Evolutionary conservation across 2,888 invertebrate species (phyloP).

Genomic region (Cremastinae sp.): DNA sequence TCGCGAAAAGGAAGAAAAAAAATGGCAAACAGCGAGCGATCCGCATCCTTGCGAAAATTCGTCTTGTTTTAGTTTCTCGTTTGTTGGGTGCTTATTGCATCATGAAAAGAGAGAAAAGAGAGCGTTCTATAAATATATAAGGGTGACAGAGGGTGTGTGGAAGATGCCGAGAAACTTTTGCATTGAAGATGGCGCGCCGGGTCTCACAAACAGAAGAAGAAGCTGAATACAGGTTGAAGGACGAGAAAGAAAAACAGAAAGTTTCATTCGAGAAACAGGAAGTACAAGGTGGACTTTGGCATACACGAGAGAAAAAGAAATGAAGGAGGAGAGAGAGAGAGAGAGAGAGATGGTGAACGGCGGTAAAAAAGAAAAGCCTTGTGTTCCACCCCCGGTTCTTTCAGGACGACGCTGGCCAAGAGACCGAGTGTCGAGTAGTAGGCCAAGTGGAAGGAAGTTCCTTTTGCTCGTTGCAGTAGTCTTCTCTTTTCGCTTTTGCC

Average conservation of each 20-base stretch:
- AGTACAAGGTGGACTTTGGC: constrained; percentile 63
- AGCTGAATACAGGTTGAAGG: constrained; percentile 44
- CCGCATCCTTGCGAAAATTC: constrained; percentile 42
- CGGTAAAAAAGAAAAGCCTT: constrained; percentile 74
- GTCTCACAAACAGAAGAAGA: constrained; percentile 30
- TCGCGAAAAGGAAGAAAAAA: background rate
- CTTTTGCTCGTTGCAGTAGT: constrained; percentile 59
- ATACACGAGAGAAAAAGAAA: constrained; percentile 23
- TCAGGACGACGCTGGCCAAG: constrained; percentile 64
- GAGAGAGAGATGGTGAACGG: constrained; percentile 48
- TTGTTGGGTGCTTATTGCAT: constrained; percentile 49
- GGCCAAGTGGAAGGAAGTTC: constrained; percentile 78
- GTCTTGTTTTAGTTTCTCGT: constrained; percentile 51
- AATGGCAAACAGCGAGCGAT: too few relatives aligned
- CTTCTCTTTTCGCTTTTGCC: constrained; percentile 40
- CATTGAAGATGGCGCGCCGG: constrained; percentile 16
- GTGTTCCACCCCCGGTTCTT: constrained; percentile 58
- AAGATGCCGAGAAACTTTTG: constrained; percentile 34
- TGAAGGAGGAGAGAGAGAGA: constrained; percentile 20
- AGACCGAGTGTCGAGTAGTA: constrained; percentile 77
- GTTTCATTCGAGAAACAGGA: constrained; percentile 68
- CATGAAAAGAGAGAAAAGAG: constrained; percentile 52
- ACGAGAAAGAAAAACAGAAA: constrained; percentile 69
- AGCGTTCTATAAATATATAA: constrained; percentile 30
- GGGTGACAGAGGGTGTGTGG: constrained; percentile 2